Evolutionary conservation across 2,888 invertebrate genomes (phyloP).

Genomic region (Apodemia duryi): DNA sequence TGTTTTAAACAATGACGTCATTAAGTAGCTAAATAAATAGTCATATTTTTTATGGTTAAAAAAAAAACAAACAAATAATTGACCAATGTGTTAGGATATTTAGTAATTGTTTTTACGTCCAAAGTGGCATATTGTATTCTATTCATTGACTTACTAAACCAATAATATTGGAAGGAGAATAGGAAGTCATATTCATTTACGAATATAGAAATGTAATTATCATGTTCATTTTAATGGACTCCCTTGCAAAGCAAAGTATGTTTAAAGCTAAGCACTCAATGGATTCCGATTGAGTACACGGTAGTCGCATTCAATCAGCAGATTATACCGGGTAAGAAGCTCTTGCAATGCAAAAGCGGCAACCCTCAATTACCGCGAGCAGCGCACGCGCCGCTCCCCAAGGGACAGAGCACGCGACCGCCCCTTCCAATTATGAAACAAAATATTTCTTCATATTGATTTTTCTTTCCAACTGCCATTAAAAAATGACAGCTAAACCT

Average conservation of each 20-base stretch:
- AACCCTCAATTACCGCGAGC: constrained; percentile 59
- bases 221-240: not conserved
- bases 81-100: no score
- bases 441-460: constrained; percentile 37
- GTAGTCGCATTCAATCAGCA: constrained; percentile 63
- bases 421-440: constrained; percentile 60
- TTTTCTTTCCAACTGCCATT: constrained; percentile 19
- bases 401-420: constrained; percentile 64
- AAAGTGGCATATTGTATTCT: no score
- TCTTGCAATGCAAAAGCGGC: constrained; percentile 47
- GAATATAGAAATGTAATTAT: not conserved
- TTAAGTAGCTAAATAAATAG: no score
- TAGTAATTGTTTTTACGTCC: no score
- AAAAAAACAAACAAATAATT: no score
- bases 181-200: not conserved
- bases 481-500: not conserved
- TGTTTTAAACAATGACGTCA: no score
- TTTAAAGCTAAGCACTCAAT: constrained; percentile 38
- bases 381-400: constrained; percentile 63
- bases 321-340: constrained; percentile 63
- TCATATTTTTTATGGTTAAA: no score
- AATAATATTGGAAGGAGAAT: no score
- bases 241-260: constrained; percentile 15
- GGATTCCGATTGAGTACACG: constrained; percentile 51
- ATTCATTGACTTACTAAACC: no score